These are phyloP conservation scores for Poecile montanus DNA, from an alignment of 2,797 vertebrate genomes.

Conservation along the genomic window DNA sequence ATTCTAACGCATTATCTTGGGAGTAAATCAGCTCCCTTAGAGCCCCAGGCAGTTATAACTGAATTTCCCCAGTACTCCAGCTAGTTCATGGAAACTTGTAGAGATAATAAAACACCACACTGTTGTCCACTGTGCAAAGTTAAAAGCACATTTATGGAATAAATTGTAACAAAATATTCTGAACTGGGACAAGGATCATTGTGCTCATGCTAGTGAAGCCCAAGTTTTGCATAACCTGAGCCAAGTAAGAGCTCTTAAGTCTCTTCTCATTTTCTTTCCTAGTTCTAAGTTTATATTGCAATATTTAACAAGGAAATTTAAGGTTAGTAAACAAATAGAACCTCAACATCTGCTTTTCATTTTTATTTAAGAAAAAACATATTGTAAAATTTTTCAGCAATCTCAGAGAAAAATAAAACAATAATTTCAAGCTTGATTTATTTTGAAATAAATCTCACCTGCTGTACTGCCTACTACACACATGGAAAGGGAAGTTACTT, in stretches of 20 bases:
- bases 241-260: background rate
- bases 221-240: background rate
- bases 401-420: background rate
- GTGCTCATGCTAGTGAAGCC: background rate
- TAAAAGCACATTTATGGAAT: background rate
- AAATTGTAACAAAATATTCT: background rate
- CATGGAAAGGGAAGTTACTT: background rate
- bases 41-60: slow-evolving; percentile 5
- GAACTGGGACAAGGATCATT: background rate
- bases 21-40: background rate
- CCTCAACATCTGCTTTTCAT: background rate
- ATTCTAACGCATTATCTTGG: background rate
- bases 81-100: background rate
- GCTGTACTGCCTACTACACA: background rate
- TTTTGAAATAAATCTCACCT: background rate
- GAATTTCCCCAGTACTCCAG: background rate
- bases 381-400: background rate
- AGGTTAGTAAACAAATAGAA: background rate
- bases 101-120: background rate
- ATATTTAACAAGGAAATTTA: background rate
- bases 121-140: background rate
- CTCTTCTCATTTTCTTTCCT: background rate
- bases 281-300: background rate
- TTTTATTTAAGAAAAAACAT: background rate
- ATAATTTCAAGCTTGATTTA: background rate